phyloP scores from a whole-genome alignment of 2,113 vertebrate genomes.

The Ceratotherium simum region DNA sequence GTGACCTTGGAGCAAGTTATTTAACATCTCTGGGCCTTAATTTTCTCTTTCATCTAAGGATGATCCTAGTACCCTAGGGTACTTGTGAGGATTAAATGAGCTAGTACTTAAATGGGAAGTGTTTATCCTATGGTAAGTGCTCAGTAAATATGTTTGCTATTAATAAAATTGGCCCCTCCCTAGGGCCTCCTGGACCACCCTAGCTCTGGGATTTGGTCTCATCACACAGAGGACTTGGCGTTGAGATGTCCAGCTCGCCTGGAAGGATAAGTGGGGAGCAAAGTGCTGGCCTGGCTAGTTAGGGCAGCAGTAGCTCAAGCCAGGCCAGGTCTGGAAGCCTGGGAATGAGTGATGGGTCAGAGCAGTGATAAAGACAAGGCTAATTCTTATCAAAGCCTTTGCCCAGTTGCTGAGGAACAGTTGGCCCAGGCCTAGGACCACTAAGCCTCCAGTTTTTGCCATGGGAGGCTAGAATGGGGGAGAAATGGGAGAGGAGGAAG shows the following conservation, averaged over 20 bases:
- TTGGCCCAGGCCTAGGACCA: background rate
- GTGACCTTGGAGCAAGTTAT: background rate
- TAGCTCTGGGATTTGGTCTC: background rate
- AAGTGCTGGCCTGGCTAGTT: background rate
- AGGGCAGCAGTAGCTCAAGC: background rate
- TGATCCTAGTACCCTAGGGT: background rate
- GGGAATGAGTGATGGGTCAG: background rate
- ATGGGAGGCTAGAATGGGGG: background rate
- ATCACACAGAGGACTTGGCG: background rate
- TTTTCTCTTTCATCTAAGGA: background rate
- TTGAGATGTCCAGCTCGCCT: background rate
- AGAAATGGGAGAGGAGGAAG: background rate
- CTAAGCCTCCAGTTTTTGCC: background rate
- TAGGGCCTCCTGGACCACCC: background rate
- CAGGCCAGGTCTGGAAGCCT: background rate
- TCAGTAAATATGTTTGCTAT: background rate
- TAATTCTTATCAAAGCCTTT: background rate
- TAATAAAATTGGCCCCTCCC: background rate
- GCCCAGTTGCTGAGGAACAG: background rate
- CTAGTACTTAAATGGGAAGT: background rate
- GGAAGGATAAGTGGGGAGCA: background rate
- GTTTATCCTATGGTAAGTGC: background rate
- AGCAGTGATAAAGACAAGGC: background rate
- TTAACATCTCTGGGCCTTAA: background rate
- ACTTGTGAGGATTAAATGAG: background rate